Percentiles rank a stretch among this genome's conserved stretches.
These are phyloP conservation scores for Anableps anableps DNA, from an alignment of 2,797 vertebrate species.

Conservation along the genomic window DNA sequence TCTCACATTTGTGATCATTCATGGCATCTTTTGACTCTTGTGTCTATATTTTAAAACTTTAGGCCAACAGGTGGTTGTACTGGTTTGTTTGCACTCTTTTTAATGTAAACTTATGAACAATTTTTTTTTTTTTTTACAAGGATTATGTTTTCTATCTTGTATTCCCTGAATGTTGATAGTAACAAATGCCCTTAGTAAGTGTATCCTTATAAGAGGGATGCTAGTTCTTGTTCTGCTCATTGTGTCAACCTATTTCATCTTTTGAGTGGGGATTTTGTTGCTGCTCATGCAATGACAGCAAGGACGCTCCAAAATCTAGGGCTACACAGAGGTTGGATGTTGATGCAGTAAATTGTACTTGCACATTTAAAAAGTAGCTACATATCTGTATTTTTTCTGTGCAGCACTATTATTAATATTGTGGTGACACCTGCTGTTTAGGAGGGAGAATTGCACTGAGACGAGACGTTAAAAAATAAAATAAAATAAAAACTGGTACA, in stretches of 20 bases:
- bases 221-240: neutral
- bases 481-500: too few species aligned
- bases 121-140: neutral
- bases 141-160: neutral
- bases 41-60: neutral
- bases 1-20: neutral
- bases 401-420: too few species aligned
- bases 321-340: neutral
- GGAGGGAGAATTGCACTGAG: neutral
- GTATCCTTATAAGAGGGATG: neutral
- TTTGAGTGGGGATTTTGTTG: neutral
- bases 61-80: neutral
- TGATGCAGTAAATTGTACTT: too few species aligned
- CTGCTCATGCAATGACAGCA: neutral
- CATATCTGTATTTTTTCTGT: too few species aligned
- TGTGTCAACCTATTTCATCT: neutral
- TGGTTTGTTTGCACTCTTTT: neutral
- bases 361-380: too few species aligned
- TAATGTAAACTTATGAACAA: neutral
- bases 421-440: too few species aligned
- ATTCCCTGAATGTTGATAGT: neutral
- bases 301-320: neutral
- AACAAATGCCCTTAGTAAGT: neutral
- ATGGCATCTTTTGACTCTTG: neutral
- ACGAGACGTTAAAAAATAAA: neutral